phyloP scores from a whole-genome alignment of 2,797 vertebrate genomes.

The Pseudomugil tenellus region DNA sequence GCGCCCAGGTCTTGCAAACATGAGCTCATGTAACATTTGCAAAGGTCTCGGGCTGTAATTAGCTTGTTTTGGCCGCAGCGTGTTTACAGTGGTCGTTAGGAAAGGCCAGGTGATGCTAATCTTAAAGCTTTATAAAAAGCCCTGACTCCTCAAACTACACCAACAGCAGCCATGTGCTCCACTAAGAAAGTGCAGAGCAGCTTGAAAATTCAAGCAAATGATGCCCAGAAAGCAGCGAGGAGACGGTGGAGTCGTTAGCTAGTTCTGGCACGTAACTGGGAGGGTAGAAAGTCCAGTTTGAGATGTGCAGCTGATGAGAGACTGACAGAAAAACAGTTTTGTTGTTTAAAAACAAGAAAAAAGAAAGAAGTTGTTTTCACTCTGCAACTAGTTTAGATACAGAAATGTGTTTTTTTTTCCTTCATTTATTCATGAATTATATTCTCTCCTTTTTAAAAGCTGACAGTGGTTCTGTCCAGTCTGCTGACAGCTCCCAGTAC shows the following conservation, averaged over 20 bases:
- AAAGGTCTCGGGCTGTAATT: background rate
- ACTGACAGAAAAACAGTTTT: too few species aligned
- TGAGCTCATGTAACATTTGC: background rate
- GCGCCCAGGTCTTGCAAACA: background rate
- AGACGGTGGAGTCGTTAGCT: background rate
- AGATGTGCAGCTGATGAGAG: too few species aligned
- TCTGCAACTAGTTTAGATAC: too few species aligned
- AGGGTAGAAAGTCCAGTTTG: too few species aligned
- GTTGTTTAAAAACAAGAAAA: too few species aligned
- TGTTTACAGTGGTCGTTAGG: slow-evolving; percentile 1
- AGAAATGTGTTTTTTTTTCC: too few species aligned
- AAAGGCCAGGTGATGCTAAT: slow-evolving; percentile 6
- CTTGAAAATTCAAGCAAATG: background rate
- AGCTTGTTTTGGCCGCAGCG: background rate
- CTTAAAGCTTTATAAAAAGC: background rate
- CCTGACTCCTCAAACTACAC: background rate
- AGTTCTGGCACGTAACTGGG: background rate
- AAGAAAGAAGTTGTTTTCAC: too few species aligned
- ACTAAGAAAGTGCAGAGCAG: background rate
- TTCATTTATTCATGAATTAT: too few species aligned
- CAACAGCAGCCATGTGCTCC: background rate
- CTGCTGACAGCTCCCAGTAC: too few species aligned
- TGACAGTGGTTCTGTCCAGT: too few species aligned
- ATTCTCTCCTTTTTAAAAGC: too few species aligned
- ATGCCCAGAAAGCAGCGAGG: background rate